Percentiles rank a stretch among this genome's conserved stretches.
Conservation (phyloP, 2,888 invertebrate species). For the Drosophila algonquin region DNA sequence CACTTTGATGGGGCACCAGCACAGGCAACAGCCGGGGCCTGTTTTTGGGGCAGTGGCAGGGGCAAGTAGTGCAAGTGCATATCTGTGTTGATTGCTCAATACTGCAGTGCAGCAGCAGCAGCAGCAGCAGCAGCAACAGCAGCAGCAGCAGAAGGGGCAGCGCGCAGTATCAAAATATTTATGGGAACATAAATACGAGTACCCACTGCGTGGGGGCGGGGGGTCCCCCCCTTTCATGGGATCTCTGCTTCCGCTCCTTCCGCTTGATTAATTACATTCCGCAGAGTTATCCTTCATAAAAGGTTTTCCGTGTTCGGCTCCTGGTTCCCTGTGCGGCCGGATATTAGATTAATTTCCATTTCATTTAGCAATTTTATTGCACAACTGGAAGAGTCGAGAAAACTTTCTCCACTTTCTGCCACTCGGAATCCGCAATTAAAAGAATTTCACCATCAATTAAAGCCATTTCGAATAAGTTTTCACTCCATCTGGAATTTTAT, state of each 20-base stretch:
- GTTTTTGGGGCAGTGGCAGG: constrained; percentile 3
- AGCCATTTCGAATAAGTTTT: constrained; percentile 26
- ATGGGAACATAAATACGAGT: constrained; percentile 13
- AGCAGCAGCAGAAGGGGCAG: neutral
- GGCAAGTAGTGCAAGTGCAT: constrained; percentile 29
- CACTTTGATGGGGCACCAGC: constrained; percentile 58
- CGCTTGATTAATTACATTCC: constrained; percentile 44
- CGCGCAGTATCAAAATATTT: constrained; percentile 31
- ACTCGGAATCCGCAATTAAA: constrained; percentile 26
- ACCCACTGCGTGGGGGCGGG: too few relatives aligned
- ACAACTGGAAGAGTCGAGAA: constrained; percentile 16
- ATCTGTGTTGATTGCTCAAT: constrained; percentile 45
- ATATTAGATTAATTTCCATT: constrained; percentile 47
- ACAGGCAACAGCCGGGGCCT: constrained; percentile 6
- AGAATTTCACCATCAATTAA: constrained; percentile 36
- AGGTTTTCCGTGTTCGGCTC: constrained; percentile 31
- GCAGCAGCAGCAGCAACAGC: too few relatives aligned
- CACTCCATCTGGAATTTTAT: constrained; percentile 25
- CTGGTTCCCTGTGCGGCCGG: constrained; percentile 31
- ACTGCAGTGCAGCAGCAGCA: constrained; percentile 23
- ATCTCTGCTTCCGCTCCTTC: constrained; percentile 7
- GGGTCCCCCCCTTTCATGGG: neutral
- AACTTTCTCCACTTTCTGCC: constrained; percentile 24
- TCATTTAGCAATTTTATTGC: constrained; percentile 31
- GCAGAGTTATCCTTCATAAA: constrained; percentile 30